A percentile compares a stretch with the other conserved stretches of the same genome.
Evolutionary conservation across 2,888 invertebrate species (phyloP).

Genomic region (Brenthis ino): DNA sequence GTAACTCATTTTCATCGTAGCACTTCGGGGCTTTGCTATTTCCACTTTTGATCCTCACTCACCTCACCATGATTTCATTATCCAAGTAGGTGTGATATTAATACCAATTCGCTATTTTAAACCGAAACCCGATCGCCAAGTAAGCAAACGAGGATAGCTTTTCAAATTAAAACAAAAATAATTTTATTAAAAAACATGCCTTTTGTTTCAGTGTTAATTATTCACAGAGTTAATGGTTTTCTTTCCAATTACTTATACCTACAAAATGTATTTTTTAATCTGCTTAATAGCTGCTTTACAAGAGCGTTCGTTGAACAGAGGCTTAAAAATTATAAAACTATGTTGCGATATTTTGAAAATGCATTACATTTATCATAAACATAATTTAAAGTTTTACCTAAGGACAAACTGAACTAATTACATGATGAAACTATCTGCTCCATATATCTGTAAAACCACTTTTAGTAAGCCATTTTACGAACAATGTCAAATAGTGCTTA

Average conservation of each 20-base stretch:
- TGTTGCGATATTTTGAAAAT: background rate
- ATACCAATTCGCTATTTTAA: no score
- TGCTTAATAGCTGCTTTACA: slow-evolving; percentile 1
- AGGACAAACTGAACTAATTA: slow-evolving; percentile 22
- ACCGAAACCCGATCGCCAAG: no score
- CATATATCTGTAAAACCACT: slow-evolving; percentile 25
- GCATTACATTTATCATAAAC: background rate
- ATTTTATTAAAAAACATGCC: background rate
- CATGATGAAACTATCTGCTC: slow-evolving; percentile 17
- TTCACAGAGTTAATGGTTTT: slow-evolving; percentile 8
- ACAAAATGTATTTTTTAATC: slow-evolving; percentile 16
- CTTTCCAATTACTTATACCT: slow-evolving; percentile 4
- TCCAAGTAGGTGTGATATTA: no score
- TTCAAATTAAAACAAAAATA: no score
- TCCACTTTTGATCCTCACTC: no score
- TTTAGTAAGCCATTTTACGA: slow-evolving; percentile 20
- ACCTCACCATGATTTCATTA: no score
- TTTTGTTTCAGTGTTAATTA: background rate
- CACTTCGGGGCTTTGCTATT: no score
- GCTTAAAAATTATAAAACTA: slow-evolving; percentile 1
- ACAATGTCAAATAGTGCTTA: slow-evolving; percentile 8
- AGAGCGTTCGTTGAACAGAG: slow-evolving; percentile 2
- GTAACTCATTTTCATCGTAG: no score
- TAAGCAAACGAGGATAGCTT: no score
- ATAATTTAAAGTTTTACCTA: slow-evolving; percentile 21